Evolutionary conservation across 2,888 invertebrate genomes (phyloP), one percentile per base, ranked within the genome.

Genomic region (Notocelia uddmanniana): DNA sequence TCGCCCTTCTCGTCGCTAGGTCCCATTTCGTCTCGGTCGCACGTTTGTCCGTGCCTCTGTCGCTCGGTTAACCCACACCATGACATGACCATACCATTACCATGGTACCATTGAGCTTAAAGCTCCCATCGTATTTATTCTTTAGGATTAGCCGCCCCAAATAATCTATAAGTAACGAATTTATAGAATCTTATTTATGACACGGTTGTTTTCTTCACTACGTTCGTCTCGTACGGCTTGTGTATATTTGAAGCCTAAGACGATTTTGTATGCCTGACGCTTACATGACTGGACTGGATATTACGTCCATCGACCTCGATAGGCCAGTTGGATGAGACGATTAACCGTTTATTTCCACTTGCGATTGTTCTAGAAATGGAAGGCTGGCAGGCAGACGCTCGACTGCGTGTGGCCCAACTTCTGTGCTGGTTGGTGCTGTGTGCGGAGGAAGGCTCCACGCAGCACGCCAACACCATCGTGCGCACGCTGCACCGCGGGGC

Each of bases 401-500:
- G 97, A 60, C 91, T 97, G 1, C 96, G 97, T 68, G 96, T 97
- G 21, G 95, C 97, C 0, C 96, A 97, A 80, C 91, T 98, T 15
- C 89, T 98, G 19, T 96, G 96, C 83, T 95, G 96, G 80, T 85
- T 98, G 70, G 89, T 96, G 63, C 88, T 97, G 34, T 96, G 97
- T 82, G 96, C 96, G 0, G 98, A 98, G 84, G 95, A 95, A 62
- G 95, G 96, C 63, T 90, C 96, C 66, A 97, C 96, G 0, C 96
- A 96, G 81, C 95, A 97, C 95, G 75, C 94, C 88, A 73, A 94
- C 94, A 58, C 95, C 94, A 95, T 96, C 89, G 86, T 94, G 75
- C 77, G 90, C 80, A 81, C 89, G 68, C 79, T 93, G 81, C 87
- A 86, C 67, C 92, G 95, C 48, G 96, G 96, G 0, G 95, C 95